Base-by-base conservation (phyloP, 2,113 vertebrate genomes). In the Tachysurus vachellii region DNA sequence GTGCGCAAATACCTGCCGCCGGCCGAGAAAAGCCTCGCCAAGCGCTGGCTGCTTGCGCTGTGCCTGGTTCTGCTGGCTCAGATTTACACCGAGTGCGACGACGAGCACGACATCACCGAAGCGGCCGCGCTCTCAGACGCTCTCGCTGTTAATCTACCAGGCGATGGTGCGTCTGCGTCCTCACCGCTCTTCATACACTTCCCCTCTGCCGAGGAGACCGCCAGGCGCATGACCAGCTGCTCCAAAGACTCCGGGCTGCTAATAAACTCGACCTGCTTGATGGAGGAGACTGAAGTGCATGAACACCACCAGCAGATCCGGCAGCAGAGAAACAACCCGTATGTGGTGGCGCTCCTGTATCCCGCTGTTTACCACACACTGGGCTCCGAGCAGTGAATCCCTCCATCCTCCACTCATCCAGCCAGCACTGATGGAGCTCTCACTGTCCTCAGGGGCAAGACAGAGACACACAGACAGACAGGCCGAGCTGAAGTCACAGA, bases 1-100 rank as follows among this genome's bases (percentile, higher is more conserved):
- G 94, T 95, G 71, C 94, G 93, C 89, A 95, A 94, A 93, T 94
- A 96, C 73, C 94, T 96, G 0, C 95, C 95, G 0, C 93, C 93
- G 0, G 93, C 92, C 6, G 95, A 96, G 94, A 94, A 88, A 90
- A 95, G 89, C 89, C 89, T 89, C 0, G 95, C 91, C 83, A 94
- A 95, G 89, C 94, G 95, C 76, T 95, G 94, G 95, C 91, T 96
- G 87, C 13, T 95, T 36, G 42, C 92, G 53, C 94, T 96, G 87
- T 92, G 92, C 75, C 92, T 96, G 89, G 94, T 96, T 90, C 91
- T 96, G 66, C 92, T 95, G 85, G 92, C 93, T 92, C 95, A 96
- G 92, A 94, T 96, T 92, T 95, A 95, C 94, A 93, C 93, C 71
- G 95, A 95, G 91, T 17, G n/a, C n/a, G 66, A 62, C 31, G 95